These are phyloP conservation scores for Salmo trutta DNA, from an alignment of 2,797 vertebrate species.

Conservation along the genomic window DNA sequence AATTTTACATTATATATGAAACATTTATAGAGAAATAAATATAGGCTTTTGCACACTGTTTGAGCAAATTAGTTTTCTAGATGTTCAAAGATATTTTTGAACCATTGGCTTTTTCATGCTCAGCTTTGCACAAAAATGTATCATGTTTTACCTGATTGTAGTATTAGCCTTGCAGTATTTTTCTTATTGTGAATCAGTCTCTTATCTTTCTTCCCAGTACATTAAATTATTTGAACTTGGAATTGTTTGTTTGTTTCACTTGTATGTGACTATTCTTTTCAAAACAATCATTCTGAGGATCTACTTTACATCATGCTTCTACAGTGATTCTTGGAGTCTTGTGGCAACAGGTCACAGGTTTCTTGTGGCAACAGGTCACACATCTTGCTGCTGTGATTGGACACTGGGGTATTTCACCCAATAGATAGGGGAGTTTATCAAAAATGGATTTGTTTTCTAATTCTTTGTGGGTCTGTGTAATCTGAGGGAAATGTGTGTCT, in stretches of 20 bases:
- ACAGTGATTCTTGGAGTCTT: not conserved
- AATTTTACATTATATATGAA: constrained; percentile 57
- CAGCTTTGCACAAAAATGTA: not conserved
- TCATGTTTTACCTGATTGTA: not conserved
- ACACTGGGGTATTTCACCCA: too few species aligned
- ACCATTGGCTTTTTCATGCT: not conserved
- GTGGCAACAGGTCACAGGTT: too few species aligned
- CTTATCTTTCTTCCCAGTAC: not conserved
- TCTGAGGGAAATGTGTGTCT: too few species aligned
- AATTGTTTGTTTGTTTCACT: not conserved
- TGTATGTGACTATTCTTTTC: not conserved
- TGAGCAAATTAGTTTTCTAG: constrained; percentile 35
- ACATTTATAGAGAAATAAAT: constrained; percentile 43
- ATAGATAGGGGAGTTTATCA: too few species aligned
- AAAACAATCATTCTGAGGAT: not conserved
- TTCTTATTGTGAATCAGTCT: not conserved
- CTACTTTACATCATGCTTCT: not conserved
- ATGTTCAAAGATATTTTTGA: constrained; percentile 22
- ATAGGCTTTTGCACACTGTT: constrained; percentile 37
- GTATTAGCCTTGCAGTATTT: not conserved
- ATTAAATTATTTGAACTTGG: not conserved
- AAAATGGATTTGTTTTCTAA: too few species aligned
- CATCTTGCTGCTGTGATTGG: too few species aligned
- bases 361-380: too few species aligned
- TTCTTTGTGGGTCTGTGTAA: too few species aligned